Evolutionary conservation across 2,888 invertebrate genomes (phyloP).

Genomic region (Autographa gamma): DNA sequence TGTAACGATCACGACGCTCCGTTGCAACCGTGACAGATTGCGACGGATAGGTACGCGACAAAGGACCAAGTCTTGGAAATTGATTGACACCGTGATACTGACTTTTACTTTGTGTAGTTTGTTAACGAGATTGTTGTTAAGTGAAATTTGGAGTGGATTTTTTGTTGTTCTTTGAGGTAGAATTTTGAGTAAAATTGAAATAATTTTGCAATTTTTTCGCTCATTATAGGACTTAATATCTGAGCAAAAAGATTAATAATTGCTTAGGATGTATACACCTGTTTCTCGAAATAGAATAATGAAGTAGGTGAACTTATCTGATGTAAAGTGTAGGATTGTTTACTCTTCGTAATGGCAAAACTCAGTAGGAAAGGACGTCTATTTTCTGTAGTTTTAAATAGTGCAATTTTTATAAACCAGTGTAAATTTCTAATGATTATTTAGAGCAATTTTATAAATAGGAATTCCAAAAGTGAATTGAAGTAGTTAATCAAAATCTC

Average conservation of each 20-base stretch:
- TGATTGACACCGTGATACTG: slow-evolving; percentile 59
- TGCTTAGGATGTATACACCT: too few species aligned
- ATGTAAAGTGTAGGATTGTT: too few species aligned
- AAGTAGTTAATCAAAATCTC: neutral
- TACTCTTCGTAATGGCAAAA: too few species aligned
- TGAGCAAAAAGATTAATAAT: too few species aligned
- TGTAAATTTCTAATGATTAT: neutral
- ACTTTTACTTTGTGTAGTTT: slow-evolving; percentile 21
- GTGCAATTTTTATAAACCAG: neutral
- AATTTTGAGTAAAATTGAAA: too few species aligned
- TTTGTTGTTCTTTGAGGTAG: neutral
- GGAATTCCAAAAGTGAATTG: neutral
- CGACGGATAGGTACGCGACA: slow-evolving; percentile 59
- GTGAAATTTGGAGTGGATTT: neutral
- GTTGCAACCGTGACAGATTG: slow-evolving; percentile 65
- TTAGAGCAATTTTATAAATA: neutral
- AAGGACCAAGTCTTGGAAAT: slow-evolving; percentile 58
- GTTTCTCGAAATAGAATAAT: too few species aligned
- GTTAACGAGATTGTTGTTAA: slow-evolving; percentile 26
- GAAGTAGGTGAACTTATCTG: too few species aligned
- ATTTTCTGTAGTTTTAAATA: neutral
- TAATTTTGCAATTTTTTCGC: too few species aligned
- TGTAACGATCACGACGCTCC: slow-evolving; percentile 56
- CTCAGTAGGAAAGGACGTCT: too few species aligned
- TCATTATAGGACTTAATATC: too few species aligned